These are phyloP conservation scores for Premnoplex brunnescens DNA, from an alignment of 2,797 vertebrate species.

Conservation along the genomic window DNA sequence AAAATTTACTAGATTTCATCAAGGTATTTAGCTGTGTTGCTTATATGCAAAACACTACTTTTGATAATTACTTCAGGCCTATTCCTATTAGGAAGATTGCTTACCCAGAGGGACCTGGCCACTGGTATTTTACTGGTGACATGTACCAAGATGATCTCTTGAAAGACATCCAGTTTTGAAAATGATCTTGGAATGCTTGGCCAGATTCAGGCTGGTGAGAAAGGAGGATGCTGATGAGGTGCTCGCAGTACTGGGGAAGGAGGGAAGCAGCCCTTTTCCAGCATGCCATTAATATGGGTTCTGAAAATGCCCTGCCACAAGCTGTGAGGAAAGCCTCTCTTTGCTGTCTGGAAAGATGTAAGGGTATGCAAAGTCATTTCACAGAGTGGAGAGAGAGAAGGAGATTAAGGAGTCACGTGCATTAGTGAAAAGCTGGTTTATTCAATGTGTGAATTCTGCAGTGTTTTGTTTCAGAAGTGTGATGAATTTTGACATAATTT, in stretches of 20 bases:
- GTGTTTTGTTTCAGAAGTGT: neutral
- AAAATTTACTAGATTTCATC: slow-evolving; percentile 48
- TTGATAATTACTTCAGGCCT: slow-evolving; percentile 29
- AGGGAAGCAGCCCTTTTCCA: slow-evolving; percentile 29
- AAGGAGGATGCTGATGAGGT: neutral
- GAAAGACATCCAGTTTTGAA: slow-evolving; percentile 35
- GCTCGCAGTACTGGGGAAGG: neutral
- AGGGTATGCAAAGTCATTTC: slow-evolving; percentile 29
- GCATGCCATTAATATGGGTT: fast-evolving
- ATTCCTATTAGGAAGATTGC: slow-evolving; percentile 61
- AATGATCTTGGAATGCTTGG: neutral
- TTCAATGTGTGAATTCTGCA: neutral
- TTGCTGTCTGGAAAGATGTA: neutral
- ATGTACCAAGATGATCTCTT: neutral
- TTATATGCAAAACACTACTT: slow-evolving; percentile 32
- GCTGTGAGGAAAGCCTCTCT: neutral
- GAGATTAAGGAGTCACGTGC: neutral
- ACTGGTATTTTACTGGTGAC: neutral
- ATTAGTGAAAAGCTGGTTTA: neutral
- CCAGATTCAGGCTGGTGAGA: neutral
- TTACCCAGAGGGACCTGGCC: neutral
- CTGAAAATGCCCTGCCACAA: neutral
- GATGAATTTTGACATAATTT: neutral
- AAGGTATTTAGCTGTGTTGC: slow-evolving; percentile 38
- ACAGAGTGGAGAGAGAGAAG: neutral